A percentile compares a stretch with the other conserved stretches of the same genome.
Conservation (phyloP, 2,888 invertebrate genomes). For the Athripsodes cinereus region DNA sequence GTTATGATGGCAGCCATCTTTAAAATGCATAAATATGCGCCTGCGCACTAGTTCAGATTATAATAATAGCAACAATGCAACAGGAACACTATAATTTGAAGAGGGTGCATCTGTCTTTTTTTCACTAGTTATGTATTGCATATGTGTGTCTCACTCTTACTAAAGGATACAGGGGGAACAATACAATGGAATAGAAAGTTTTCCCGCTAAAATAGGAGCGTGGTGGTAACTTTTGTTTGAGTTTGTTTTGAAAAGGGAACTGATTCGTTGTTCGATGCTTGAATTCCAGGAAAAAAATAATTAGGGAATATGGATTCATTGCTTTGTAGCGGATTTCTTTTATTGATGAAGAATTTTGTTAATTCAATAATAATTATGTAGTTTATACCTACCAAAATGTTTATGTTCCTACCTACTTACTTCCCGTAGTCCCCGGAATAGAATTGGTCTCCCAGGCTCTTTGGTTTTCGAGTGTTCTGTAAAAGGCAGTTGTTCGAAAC, state of each 20-base stretch:
- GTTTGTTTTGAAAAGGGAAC: conserved; percentile 1
- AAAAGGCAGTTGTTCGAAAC: too few species aligned
- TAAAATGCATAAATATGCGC: conserved; percentile 20
- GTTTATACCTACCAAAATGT: too few species aligned
- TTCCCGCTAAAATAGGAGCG: conserved; percentile 21
- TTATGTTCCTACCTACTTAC: too few species aligned
- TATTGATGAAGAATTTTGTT: too few species aligned
- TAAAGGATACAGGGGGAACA: conserved; percentile 9
- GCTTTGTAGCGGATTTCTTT: too few species aligned
- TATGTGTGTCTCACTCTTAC: not conserved
- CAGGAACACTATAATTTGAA: conserved; percentile 10
- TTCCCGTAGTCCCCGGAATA: too few species aligned
- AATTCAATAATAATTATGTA: too few species aligned
- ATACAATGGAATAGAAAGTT: conserved; percentile 26
- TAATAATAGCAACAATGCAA: conserved; percentile 10
- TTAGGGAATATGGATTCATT: too few species aligned
- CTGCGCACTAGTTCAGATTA: conserved; percentile 13
- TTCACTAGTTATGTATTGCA: not conserved
- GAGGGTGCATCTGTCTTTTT: conserved; percentile 10
- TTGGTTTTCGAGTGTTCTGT: too few species aligned
- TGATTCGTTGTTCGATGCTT: not conserved
- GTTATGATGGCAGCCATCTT: conserved; percentile 24
- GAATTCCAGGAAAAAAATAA: not conserved
- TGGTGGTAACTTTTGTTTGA: not conserved
- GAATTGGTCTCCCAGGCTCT: too few species aligned